Evolutionary conservation across 2,797 vertebrate genomes (phyloP), one percentile per base, ranked within the genome.

Genomic region (Intellagama lesueurii): DNA sequence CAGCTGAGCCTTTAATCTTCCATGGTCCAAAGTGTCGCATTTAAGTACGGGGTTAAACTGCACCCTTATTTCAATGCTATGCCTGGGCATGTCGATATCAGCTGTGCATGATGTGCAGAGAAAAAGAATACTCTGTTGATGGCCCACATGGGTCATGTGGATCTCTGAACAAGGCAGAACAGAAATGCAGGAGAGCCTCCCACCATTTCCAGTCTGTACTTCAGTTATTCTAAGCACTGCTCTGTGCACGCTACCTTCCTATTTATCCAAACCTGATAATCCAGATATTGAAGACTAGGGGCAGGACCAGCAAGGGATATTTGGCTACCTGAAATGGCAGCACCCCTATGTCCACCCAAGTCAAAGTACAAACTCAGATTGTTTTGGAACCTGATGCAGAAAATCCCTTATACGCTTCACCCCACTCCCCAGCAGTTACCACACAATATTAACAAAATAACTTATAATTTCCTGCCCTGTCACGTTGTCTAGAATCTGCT

Each of bases 1-100:
- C 90, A 91, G 87, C 83, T 91, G 81, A 93, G 66, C 80, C 32
- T 86, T 78, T 87, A 87, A 11, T 0, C 85, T 73, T 0, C 4
- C 4, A 8, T 44, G 68, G 32, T 78, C 40, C 81, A 69, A 82
- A 52, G 70, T 78, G 4, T 32, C 5, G 85, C 73, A 70, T 82
- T 80, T 84, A 44, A 83, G 81, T 68, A 70, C 35, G 40, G 5
- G 56, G 75, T 56, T 81, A 30, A 28, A 78, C 64, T 17, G 85
- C 72, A 17, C 1, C 0, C 83, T 89, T 86, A 77, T 87, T 90
- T 87, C 64, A 47, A 60, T 30, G 64, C 64, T n/a, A 3, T 77
- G 79, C 44, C 64, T 77, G 85, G 40, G 26, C 78, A 76, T 86
- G 70, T 35, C 52, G 56, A n/a, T 82, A 83, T 66, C 79, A 90